Percentiles rank a stretch among this genome's conserved stretches.
These are phyloP conservation scores for Oreortyx pictus DNA, from an alignment of 2,797 vertebrate genomes.

Conservation along the genomic window DNA sequence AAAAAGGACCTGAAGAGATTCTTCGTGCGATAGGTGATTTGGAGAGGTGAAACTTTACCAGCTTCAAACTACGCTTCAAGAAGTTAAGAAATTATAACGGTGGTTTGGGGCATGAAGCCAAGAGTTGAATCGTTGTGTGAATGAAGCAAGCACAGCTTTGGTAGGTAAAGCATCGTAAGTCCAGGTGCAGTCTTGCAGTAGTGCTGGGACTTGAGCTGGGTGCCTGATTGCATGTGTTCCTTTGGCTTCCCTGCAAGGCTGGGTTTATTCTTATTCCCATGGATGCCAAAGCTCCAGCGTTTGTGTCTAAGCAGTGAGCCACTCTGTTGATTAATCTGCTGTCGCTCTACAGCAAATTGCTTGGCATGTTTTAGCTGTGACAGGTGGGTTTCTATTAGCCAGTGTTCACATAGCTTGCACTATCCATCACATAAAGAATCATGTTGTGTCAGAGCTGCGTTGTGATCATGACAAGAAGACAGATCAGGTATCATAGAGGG, in stretches of 20 bases:
- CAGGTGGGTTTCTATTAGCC: background rate
- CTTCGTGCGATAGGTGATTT: background rate
- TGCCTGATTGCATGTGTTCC: background rate
- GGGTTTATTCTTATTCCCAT: background rate
- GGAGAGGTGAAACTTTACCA: background rate
- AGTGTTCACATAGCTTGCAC: background rate
- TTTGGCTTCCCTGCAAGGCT: background rate
- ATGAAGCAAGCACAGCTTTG: background rate
- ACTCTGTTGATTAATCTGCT: background rate
- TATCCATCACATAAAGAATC: background rate
- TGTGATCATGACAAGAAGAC: background rate
- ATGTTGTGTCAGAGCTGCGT: fast-evolving
- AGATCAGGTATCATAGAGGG: background rate
- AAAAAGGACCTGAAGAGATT: background rate
- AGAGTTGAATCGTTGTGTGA: background rate
- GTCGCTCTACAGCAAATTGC: background rate
- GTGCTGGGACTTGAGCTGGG: background rate
- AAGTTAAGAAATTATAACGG: background rate
- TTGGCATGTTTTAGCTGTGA: background rate
- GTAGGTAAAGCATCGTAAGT: background rate
- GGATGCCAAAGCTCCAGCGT: background rate
- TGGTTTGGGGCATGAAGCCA: background rate
- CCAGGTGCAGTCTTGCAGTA: too few relatives aligned
- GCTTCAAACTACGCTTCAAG: background rate
- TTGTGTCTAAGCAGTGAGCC: background rate